phyloP scores from a whole-genome alignment of 2,888 invertebrate species.

The Agriopis marginaria region DNA sequence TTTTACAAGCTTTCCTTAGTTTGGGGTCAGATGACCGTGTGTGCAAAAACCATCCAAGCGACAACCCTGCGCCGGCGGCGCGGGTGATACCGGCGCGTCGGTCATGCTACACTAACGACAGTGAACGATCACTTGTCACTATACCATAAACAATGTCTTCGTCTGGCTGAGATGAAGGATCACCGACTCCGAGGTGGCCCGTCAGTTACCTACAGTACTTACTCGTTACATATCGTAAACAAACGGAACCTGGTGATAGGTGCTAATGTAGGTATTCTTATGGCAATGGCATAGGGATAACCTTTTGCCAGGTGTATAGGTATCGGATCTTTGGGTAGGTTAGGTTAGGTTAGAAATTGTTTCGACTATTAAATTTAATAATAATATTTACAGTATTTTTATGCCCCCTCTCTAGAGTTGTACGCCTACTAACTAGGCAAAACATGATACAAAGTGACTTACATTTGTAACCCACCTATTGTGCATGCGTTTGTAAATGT shows the following conservation, averaged over 20 bases:
- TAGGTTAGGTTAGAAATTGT: no score
- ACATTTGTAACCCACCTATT: no score
- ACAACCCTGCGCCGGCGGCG: neutral
- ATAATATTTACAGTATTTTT: no score
- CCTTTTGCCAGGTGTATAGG: neutral
- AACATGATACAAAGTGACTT: no score
- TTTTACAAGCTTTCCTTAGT: no score
- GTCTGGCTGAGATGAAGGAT: slow-evolving; percentile 45
- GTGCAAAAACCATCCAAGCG: no score
- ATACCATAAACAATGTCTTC: slow-evolving; percentile 33
- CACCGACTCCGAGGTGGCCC: slow-evolving; percentile 61
- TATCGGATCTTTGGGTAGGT: neutral
- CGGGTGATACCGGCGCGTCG: neutral
- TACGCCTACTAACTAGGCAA: no score
- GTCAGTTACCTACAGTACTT: slow-evolving; percentile 3
- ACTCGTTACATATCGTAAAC: slow-evolving; percentile 26
- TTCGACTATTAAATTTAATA: no score
- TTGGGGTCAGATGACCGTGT: no score
- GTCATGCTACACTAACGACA: slow-evolving; percentile 21
- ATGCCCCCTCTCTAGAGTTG: no score
- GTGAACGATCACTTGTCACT: slow-evolving; percentile 22
- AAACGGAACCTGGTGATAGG: slow-evolving; percentile 32
- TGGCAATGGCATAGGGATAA: neutral
- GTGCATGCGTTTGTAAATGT: no score
- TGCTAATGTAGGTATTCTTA: slow-evolving; percentile 12